Base-by-base conservation (phyloP, 2,888 invertebrate species). In the Prostheceraeus crozeri region DNA sequence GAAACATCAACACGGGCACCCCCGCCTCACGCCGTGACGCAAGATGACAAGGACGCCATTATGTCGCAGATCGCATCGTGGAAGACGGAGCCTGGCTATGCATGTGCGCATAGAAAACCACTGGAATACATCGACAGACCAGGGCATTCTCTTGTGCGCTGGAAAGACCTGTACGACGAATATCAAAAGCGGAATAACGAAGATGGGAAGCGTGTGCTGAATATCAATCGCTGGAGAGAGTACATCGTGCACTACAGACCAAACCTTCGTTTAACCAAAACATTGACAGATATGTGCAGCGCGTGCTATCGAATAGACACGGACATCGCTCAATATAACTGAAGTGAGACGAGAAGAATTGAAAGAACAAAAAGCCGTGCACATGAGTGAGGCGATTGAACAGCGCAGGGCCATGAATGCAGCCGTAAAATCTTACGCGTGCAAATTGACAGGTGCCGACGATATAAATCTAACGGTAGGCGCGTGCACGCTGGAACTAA, bases 341-440 rank as follows among this genome's bases (percentile, higher is more conserved):
- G 40, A 40, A 40, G 40, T 16, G 23, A 16, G 40, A 16, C 40
- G 40, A 16, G 40, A 40, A 23, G 40, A 40, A n/a, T 23, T 40
- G 6, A 40, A 16, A 6, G 14, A 16, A 23, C 40, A 40, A 40
- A 40, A 40, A 4, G 23, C 14, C 19, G 23, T 40, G 19, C 55
- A 56, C 23, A 25, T 56, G 19, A n/a, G 53, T 14, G 55, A 56
- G n/a, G 57, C 57, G 14, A 56, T 19, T 11, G 54, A n/a, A 19
- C 57, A 56, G 23, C 53, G 57, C 16, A 46, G 53, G 3, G 57
- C 57, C 53, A 56, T 56, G 57, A 56, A 56, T 25, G 27, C n/a
- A 16, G 57, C 57, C n/a, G 54, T 56, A 14, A 56, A 55, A 25
- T 11, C 51, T 14, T 56, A 56, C 53, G 11, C 19, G 16, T 11